Percentiles rank a stretch among this genome's conserved stretches.
Evolutionary conservation across 1,140 invertebrate species (phyloP).

Genomic region (Rhagoletis pomonella): DNA sequence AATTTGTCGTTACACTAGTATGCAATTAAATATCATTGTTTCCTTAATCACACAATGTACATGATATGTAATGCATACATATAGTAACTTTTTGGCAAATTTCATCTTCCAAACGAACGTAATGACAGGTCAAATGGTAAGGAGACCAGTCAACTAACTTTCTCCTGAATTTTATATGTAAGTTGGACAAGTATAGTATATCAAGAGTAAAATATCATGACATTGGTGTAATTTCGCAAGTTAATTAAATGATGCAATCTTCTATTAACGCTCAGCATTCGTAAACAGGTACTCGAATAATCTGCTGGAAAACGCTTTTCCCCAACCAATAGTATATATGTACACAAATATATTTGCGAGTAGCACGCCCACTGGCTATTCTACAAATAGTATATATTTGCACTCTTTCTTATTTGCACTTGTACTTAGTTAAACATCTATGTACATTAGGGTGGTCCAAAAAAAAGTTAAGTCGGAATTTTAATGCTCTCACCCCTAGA

Average conservation of each 20-base stretch:
- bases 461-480: too few species aligned
- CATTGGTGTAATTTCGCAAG: constrained; percentile 38
- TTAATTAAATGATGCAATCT: constrained; percentile 50
- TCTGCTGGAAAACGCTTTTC: neutral
- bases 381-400: too few species aligned
- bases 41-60: neutral
- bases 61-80: neutral
- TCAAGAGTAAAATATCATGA: constrained; percentile 43
- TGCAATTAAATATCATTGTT: constrained; percentile 4
- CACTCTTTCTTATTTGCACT: too few species aligned
- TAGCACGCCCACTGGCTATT: neutral
- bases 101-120: neutral
- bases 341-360: neutral
- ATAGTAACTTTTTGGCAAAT: neutral
- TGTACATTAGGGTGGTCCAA: too few species aligned
- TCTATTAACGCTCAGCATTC: neutral
- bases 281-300: neutral
- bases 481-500: too few species aligned
- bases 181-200: neutral
- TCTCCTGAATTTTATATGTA: neutral
- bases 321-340: neutral
- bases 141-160: neutral
- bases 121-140: neutral
- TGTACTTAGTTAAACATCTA: neutral
- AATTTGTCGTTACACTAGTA: neutral